Evolutionary conservation across 1,140 invertebrate genomes (phyloP), one percentile per base, ranked within the genome.

Genomic region (Ladona fulva): DNA sequence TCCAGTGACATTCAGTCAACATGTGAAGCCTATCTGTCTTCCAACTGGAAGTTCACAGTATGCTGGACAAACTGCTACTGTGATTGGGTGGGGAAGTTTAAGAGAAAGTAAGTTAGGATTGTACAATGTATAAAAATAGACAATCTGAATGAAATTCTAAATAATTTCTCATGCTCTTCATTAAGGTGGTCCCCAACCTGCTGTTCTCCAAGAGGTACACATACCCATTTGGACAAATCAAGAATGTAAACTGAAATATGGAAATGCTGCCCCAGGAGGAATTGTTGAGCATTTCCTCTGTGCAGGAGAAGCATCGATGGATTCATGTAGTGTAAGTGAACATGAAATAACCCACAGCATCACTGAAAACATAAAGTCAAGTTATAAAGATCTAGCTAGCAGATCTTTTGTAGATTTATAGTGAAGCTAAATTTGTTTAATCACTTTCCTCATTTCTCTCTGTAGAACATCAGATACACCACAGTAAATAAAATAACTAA

Each of bases 211-310:
- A 85, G 91, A 95, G 87, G 94, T 95, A 0, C 90, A 90, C 14
- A 93, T 96, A 78, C 92, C 92, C 0, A 91, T 96, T 74, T 95
- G 94, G 94, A 89, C 90, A 0, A 96, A 96, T 84, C 80, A 83
- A 0, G 91, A 94, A 80, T 96, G 95, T 81, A 89, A 90, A 76
- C 80, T 85, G 1, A 95, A 95, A 83, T 96, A 96, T 82, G 94
- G 94, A n/a, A 84, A 86, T 19, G 92, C 93, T 5, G 94, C 94
- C 19, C 94, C 94, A 0, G 94, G 94, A 22, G 94, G 94, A 11
- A 96, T 96, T 52, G 92, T 94, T 0, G 92, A 94, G 0, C 92
- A 93, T 81, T 95, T 96, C 88, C 84, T 97, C 0, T 97, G 95
- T 83, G 94, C 94, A 42, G 94, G 94, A 1, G 88, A 90, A 85